Conservation (phyloP, 1,140 invertebrate species). For the Drosophila setifemur region DNA sequence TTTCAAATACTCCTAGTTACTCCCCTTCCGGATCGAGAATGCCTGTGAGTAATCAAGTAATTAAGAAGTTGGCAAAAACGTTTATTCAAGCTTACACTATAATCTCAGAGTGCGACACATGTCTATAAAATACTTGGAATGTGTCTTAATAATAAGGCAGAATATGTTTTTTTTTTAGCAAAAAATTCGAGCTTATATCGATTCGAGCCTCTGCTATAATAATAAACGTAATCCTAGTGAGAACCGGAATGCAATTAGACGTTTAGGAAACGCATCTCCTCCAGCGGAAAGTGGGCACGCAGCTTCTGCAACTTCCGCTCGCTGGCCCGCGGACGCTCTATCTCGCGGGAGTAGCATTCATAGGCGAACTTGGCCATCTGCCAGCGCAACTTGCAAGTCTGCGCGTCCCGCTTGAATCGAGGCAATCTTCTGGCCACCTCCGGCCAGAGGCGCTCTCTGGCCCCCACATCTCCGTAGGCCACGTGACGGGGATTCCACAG, state of each 20-base stretch:
- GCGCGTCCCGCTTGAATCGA: conserved; percentile 64
- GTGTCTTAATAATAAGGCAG: too few species aligned
- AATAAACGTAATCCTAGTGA: not conserved
- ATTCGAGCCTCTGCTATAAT: not conserved
- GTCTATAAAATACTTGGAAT: too few species aligned
- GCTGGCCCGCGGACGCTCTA: conserved; percentile 46
- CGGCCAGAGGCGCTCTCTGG: conserved; percentile 64
- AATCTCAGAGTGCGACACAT: too few species aligned
- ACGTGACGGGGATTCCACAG: conserved; percentile 66
- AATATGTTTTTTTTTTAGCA: too few species aligned
- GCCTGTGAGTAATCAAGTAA: too few species aligned
- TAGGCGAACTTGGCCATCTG: conserved; percentile 76
- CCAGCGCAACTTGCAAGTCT: conserved; percentile 67
- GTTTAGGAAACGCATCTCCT: conserved; percentile 71
- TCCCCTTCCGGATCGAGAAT: too few species aligned
- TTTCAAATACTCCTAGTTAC: not conserved
- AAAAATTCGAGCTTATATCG: not conserved
- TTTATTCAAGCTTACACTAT: conserved; percentile 32
- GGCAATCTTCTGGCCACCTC: conserved; percentile 60
- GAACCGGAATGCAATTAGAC: conserved; percentile 31
- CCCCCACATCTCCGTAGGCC: conserved; percentile 63
- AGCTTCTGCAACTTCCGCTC: conserved; percentile 62
- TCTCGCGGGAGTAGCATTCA: conserved; percentile 64
- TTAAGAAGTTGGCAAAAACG: not conserved
- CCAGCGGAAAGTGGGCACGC: conserved; percentile 63